Evolutionary conservation across 64 coral and sea anemone species (phyloP), one percentile per base, ranked within the genome.

Genomic region (Montipora sp.): DNA sequence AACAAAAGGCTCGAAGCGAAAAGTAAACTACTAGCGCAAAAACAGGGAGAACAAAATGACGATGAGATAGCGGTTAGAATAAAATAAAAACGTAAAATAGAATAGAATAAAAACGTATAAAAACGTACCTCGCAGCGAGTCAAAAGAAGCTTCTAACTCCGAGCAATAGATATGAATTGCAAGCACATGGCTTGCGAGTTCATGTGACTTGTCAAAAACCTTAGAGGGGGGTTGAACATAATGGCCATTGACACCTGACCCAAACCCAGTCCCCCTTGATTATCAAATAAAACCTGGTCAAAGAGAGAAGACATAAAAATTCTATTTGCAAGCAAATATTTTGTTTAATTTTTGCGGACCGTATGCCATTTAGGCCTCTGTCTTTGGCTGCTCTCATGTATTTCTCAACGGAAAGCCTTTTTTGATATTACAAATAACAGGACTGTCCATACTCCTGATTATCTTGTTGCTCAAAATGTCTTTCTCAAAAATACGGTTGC

Each of bases 121-220:
- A 73, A 73, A 36, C 71, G 36, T 73, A 73, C 71, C 71, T 73
- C 71, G 71, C 71, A 36, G 71, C 71, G 27, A 73, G n/a, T 73
- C 71, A 23, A 73, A 27, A 73, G 71, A 22, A 73, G 71, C 71
- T 73, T 73, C 1, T 73, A 5, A 73, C 71, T 22, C 71, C 71
- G 71, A 73, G 71, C n/a, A 36, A 73, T 73, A 73, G 71, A 73
- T 7, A 73, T 2, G 20, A 73, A 73, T 73, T 2, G 71, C 71
- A 73, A 73, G 71, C 71, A 73, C 71, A 73, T 66, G 61, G 61
- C 61, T 66, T 66, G 61, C 61, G 8, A 14, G 7, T 66, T 66
- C 61, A 14, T 14, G 61, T 66, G 61, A 66, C 61, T 14, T 66
- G 61, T 36, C 61, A 14, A 66, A 66, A 66, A 66, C 61, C 12